Conservation (phyloP, 1,140 invertebrate genomes). For the Drosophila subobscura region DNA sequence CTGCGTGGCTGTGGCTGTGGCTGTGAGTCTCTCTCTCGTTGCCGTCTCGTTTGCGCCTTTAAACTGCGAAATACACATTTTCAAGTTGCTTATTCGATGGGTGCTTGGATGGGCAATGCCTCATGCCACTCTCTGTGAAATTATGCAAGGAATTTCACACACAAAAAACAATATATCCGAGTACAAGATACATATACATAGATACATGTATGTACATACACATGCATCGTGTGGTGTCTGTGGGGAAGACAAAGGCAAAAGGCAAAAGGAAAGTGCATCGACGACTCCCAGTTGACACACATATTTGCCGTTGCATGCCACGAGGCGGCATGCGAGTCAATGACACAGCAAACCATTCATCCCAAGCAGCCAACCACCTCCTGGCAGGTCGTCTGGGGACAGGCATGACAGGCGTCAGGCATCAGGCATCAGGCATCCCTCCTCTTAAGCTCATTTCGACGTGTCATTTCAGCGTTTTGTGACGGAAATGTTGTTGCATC, state of each 20-base stretch:
- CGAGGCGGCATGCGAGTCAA: constrained; percentile 48
- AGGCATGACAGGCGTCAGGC: constrained; percentile 60
- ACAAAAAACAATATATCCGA: constrained; percentile 10
- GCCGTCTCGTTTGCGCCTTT: constrained; percentile 44
- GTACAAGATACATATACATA: constrained; percentile 5
- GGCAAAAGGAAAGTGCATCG: constrained; percentile 55
- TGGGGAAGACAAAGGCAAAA: constrained; percentile 30
- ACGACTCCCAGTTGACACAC: constrained; percentile 76
- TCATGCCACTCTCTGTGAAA: constrained; percentile 27
- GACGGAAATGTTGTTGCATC: constrained; percentile 75
- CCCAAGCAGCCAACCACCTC: constrained; percentile 1
- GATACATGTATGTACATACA: too few relatives aligned
- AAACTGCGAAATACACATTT: constrained; percentile 46
- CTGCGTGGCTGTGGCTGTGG: constrained; percentile 1
- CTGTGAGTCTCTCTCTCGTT: background rate
- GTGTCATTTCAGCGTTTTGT: constrained; percentile 77
- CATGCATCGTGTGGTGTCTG: background rate
- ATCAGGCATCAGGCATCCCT: constrained; percentile 27
- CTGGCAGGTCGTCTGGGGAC: constrained; percentile 8
- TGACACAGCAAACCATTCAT: constrained; percentile 49
- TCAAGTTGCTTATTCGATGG: constrained; percentile 52
- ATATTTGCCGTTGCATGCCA: constrained; percentile 63
- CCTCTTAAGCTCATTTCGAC: constrained; percentile 52
- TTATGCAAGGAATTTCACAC: constrained; percentile 76
- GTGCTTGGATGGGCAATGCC: constrained; percentile 16